phyloP scores from a whole-genome alignment of 2,113 vertebrate genomes.

The Ailuropoda melanoleuca region DNA sequence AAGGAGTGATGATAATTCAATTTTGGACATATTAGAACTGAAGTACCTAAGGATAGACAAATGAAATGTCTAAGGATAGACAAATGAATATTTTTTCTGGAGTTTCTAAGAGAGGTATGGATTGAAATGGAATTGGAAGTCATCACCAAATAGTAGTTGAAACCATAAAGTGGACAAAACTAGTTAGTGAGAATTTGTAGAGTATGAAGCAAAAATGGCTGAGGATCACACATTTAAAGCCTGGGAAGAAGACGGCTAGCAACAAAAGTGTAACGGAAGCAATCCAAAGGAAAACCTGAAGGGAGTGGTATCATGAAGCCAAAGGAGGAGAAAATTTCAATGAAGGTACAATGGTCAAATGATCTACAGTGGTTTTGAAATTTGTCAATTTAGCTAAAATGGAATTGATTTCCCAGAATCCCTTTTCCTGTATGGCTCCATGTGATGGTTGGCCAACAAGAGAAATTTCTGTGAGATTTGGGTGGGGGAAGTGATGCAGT shows the following conservation, averaged over 20 bases:
- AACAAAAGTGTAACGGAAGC: background rate
- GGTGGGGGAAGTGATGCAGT: background rate
- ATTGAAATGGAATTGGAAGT: background rate
- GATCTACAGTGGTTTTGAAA: background rate
- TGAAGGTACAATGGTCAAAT: background rate
- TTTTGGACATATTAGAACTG: background rate
- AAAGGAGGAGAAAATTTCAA: background rate
- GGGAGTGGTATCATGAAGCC: background rate
- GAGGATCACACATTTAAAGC: background rate
- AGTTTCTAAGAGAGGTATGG: background rate
- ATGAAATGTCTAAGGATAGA: background rate
- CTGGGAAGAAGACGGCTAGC: background rate
- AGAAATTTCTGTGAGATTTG: background rate
- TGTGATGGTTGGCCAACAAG: background rate
- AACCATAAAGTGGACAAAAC: background rate
- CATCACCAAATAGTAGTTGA: background rate
- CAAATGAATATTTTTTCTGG: background rate
- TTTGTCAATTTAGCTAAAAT: background rate
- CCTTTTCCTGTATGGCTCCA: background rate
- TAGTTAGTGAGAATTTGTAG: background rate
- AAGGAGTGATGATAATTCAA: background rate
- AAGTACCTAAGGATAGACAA: background rate
- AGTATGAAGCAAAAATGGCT: background rate
- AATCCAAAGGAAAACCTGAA: background rate
- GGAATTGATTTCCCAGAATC: background rate